These are phyloP conservation scores for Autographa pulchrina DNA, from an alignment of 2,888 invertebrate species.

Conservation along the genomic window DNA sequence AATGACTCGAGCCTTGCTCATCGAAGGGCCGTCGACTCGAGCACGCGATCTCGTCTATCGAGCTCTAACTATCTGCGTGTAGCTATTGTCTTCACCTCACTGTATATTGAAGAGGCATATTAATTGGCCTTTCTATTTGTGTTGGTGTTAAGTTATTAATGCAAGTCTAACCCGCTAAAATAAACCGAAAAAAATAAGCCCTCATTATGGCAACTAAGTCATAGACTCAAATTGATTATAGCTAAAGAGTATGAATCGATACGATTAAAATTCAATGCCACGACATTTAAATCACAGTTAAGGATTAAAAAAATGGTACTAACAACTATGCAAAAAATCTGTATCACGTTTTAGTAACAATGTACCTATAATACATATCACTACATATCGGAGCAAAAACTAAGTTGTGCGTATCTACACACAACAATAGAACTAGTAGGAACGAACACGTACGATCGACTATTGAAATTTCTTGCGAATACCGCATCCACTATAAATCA, in stretches of 20 bases:
- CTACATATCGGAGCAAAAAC: not conserved
- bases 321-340: not conserved
- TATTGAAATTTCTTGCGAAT: slow-evolving; percentile 62
- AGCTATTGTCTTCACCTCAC: slow-evolving; percentile 52
- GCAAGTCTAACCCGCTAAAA: not conserved
- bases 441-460: slow-evolving; percentile 47
- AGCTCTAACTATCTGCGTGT: slow-evolving; percentile 49
- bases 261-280: slow-evolving; percentile 4
- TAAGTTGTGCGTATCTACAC: not conserved
- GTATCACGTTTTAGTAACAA: not conserved
- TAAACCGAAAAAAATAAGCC: not conserved
- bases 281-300: not conserved
- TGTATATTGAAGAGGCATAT: slow-evolving; percentile 36
- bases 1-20: slow-evolving; percentile 82
- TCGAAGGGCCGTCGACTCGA: slow-evolving; percentile 68
- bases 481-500: slow-evolving; percentile 71
- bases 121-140: slow-evolving; percentile 50
- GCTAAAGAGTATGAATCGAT: not conserved
- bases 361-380: not conserved
- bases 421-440: slow-evolving; percentile 40
- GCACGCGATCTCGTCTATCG: slow-evolving; percentile 71
- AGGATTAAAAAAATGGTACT: not conserved
- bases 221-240: not conserved
- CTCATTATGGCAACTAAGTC: not conserved
- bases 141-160: slow-evolving; percentile 20